Evolutionary conservation across 2,888 invertebrate species (phyloP), one percentile per base, ranked within the genome.

Genomic region (Mesoligia furuncula): DNA sequence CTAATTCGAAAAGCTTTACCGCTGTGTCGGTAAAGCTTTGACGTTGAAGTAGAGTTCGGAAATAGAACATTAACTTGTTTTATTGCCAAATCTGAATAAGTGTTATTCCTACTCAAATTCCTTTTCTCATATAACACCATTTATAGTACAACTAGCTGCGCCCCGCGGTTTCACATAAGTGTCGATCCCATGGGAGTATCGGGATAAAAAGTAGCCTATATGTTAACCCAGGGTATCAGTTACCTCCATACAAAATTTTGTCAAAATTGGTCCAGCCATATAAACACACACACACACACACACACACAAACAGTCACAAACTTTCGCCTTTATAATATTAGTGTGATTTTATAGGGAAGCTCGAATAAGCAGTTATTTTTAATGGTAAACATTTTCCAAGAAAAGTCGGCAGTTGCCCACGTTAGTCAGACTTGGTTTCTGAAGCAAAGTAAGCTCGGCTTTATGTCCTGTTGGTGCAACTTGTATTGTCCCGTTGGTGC

Each of bases 71-170:
- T 36, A 42, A 76, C 67, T 68, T 51, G 11, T 68, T 64, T 62
- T 61, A 57, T 71, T 48, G 20, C 42, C 8, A 45, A 74, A 74
- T 65, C 31, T 66, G 39, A 83, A 77, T 59, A 76, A 80, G 8
- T 59, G 39, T 42, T n/a, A 64, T 24, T 72, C 31, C 11, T 66
- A 27, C 36, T 24, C 27, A 80, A 79, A 79, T 64, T 48, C 54
- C 15, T 59, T 62, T 80, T 27, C 15, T 24, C 17, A 54, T 54
- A 36, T 80, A 24, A 45, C 67, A 54, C 15, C 36, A 48, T 67
- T 62, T n/a, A 9, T 48, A 31, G 54, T 17, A 57, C 45, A 24
- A n/a, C n/a, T n/a, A n/a, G n/a, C n/a, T n/a, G n/a, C n/a, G n/a
- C n/a, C n/a, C n/a, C n/a, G n/a, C n/a, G n/a, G n/a, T n/a, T n/a